Base-by-base conservation (phyloP, 2,888 invertebrate genomes). In the Siphlonurus alternatus region DNA sequence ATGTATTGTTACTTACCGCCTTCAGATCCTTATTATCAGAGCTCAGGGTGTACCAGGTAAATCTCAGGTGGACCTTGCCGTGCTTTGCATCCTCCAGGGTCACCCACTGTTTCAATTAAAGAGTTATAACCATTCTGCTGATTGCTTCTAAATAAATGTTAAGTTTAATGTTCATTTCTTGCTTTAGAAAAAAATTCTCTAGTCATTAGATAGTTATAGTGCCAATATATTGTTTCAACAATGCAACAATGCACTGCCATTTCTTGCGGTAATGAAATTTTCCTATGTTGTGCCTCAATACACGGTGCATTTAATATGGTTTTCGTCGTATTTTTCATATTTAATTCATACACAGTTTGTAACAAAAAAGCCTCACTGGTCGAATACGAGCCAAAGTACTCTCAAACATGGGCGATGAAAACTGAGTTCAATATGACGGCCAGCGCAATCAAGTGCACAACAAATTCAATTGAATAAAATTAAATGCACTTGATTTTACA, bases 31-130 rank as follows among this genome's bases (percentile, higher is more conserved):
- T 76, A 18, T 84, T 77, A 71, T 87, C 82, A 51, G 84, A 78
- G 62, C 88, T 85, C 64, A 97, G 79, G 64, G 86, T 83, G 69
- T 95, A 83, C 98, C 98, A 99, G 3, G 87, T 86, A 63, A 95
- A 79, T 62, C 92, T 86, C 63, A 98, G 76, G 73, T 96, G 93
- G 0, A 99, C 82, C 79, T 93, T 87, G 3, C 98, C 98, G 72
- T 93, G 92, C 75, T 94, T 95, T 7, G 94, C 95, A 76, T 93
- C 89, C 75, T 97, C 95, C 69, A 99, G 79, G 0, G 93, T 90
- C 69, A 94, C 81, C 96, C 98, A 97, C 93, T 96, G 76, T 53
- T 75, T 63, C 25, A 62, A 59, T n/a, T 20, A 20, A 20, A 61
- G 53, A 62, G 19, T 20, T 51, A 24, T 2, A 38, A 23, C 19